Conservation (phyloP, 2,797 vertebrate genomes). For the Cheirogaleus major region DNA sequence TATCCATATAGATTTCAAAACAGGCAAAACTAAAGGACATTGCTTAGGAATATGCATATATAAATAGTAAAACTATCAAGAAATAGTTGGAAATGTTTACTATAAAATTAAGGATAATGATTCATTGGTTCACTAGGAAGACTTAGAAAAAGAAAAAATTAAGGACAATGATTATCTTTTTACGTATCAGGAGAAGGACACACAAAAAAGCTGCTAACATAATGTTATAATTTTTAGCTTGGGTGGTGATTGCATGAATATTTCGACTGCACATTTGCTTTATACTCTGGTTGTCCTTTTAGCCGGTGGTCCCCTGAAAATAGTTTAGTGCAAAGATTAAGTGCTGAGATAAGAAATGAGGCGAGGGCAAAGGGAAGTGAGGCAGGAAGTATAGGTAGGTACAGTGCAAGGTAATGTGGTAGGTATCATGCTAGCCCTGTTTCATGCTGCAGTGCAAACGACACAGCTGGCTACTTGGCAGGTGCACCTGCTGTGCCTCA, state of each 20-base stretch:
- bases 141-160: neutral
- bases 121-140: neutral
- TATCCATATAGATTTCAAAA: neutral
- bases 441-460: neutral
- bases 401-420: too few species aligned
- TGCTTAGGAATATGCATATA: neutral
- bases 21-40: neutral
- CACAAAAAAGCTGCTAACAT: neutral
- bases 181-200: neutral
- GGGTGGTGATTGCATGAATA: neutral
- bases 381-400: neutral
- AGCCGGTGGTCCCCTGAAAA: neutral
- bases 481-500: neutral
- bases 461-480: neutral
- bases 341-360: neutral
- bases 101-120: neutral
- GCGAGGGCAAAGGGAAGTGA: neutral
- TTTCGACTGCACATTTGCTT: neutral
- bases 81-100: neutral
- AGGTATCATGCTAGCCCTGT: accelerated
- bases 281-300: neutral
- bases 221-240: neutral
- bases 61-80: neutral
- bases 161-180: neutral
- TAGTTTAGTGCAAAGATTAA: neutral